Base-by-base conservation (phyloP, 2,888 invertebrate species). In the Tipula unca region DNA sequence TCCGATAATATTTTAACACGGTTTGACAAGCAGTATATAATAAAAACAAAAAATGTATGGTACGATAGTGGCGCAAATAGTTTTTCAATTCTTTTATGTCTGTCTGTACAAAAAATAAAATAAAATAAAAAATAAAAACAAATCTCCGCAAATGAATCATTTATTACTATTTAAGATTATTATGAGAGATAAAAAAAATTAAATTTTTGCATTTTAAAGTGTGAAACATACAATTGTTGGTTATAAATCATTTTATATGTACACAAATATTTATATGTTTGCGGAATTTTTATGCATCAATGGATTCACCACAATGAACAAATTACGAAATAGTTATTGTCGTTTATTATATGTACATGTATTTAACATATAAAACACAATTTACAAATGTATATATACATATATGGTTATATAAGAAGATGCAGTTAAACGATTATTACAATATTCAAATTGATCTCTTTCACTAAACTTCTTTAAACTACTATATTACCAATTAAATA, bases 11-110 rank as follows among this genome's bases (percentile, higher is more conserved):
- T 69, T 69, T 69, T 69, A 69, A 69, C 69, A 13, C 69, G 69
- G 69, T 25, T 69, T 69, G 69, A 69, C 69, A 69, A 25, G 69
- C 69, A 69, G 17, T 39, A 10, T 48, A 42, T 17, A 25, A 48
- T 48, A 48, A 48, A 39, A 39, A 39, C 39, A 5, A 39, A 39
- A 39, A 39, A 13, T 25, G 10, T 69, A 48, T 17, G 48, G n/a
- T 48, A 48, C 48, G 48, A 69, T 69, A 69, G 69, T 69, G 69
- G 69, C 69, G 69, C 69, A 69, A 69, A 69, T 69, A 69, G 69
- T 69, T 69, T 69, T 69, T 25, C 69, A 69, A 10, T 69, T 69
- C 69, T 69, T 69, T 69, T 69, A 69, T 69, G 69, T 69, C 25
- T 69, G 69, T 69, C 69, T 69, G 69, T 69, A 25, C 25, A 69